phyloP scores from a whole-genome alignment of 2,113 vertebrate species.

The rat (Rattus norvegicus) region DNA sequence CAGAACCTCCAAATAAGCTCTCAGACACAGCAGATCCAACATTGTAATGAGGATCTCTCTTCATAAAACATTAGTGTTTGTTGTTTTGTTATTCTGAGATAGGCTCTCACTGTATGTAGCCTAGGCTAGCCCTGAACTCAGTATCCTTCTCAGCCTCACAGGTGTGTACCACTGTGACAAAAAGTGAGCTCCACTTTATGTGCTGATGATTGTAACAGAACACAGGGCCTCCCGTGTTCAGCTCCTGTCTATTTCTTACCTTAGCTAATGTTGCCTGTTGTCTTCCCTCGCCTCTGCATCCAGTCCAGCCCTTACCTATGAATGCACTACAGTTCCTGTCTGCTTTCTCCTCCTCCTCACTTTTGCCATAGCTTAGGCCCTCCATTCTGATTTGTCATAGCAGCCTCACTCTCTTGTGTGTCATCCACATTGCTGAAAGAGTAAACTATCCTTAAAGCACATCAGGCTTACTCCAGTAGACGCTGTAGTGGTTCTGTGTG shows the following conservation, averaged over 20 bases:
- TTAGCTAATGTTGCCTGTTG: not conserved
- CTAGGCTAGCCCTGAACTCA: not conserved
- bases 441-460: not conserved
- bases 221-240: not conserved
- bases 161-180: not conserved
- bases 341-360: not conserved
- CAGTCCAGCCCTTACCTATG: not conserved
- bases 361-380: not conserved
- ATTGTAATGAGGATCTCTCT: not conserved
- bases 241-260: not conserved
- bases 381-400: not conserved
- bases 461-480: not conserved
- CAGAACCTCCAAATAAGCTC: not conserved
- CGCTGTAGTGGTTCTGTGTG: not conserved
- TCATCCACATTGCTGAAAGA: not conserved
- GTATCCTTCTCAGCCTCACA: not conserved
- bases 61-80: not conserved
- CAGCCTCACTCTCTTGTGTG: no score
- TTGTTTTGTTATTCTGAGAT: not conserved
- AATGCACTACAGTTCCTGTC: not conserved
- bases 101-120: not conserved
- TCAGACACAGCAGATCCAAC: not conserved
- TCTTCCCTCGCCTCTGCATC: not conserved
- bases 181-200: not conserved
- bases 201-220: not conserved